Evolutionary conservation across 2,113 vertebrate genomes (phyloP), one percentile per base, ranked within the genome.

Genomic region (Coptodon bakossiorum): DNA sequence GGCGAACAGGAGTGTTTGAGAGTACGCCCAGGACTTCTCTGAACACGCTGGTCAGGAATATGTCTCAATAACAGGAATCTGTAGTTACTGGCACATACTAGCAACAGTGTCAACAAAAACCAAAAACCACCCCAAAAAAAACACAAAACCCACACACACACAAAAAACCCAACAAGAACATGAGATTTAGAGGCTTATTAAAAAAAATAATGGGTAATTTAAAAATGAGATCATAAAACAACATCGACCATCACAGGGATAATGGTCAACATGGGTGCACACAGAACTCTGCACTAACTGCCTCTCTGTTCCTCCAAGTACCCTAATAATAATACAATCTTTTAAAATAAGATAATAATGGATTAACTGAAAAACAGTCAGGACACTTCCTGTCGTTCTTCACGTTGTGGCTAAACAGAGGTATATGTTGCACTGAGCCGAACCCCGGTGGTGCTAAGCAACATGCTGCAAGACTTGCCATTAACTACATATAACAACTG

Each of bases 371-470:
- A 45, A 40, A 68, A 87, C 34, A 1, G 53, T 22, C 24, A 29
- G 17, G 71, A 22, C 36, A 56, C 29, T 27, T 27, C 22, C 54
- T 45, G 56, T 4, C 3, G 27, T 27, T 66, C 81, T 50, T 36
- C 17, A 13, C 9, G 27, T 13, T 68, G 24, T 68, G 87, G 27
- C 68, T 27, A 56, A 88, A 80, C 10, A 11, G 66, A 61, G 22
- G 54, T 82, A 54, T 66, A 87, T 38, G 36, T 73, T 57, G 40
- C 80, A 87, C 76, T 22, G 56, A 53, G 83, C 22, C 19, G 14
- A 83, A 24, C 82, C 50, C 34, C 48, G n/a, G 12, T 59, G 82
- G 83, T 83, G 85, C 85, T 85, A 89, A 83, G 88, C 87, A 92
- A 90, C 89, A 86, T 24, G 16, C 45, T 27, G 83, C 40, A 66